Conservation (phyloP, 2,888 invertebrate species). For the Spodoptera littoralis region DNA sequence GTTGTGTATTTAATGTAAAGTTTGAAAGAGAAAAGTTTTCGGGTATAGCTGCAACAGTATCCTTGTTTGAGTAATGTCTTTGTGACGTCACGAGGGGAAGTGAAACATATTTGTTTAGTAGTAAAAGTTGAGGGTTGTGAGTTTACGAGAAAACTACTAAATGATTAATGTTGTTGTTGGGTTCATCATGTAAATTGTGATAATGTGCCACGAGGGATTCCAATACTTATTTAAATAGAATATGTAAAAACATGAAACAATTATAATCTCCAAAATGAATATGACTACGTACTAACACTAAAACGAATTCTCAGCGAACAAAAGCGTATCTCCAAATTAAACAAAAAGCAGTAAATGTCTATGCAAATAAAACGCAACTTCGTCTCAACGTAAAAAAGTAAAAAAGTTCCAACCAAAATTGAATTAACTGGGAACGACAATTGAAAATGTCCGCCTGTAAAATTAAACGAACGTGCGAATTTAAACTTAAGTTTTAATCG, state of each 20-base stretch:
- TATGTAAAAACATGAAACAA: no score
- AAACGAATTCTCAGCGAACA: conserved; percentile 8
- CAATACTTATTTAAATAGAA: no score
- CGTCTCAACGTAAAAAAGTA: conserved; percentile 54
- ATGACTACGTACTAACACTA: no score
- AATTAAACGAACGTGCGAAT: conserved; percentile 43
- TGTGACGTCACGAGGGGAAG: neutral
- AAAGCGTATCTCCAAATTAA: conserved; percentile 16
- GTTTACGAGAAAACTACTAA: no score
- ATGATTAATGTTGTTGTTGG: no score
- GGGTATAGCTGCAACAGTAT: conserved; percentile 28
- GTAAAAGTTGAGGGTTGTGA: no score
- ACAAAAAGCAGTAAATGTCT: conserved; percentile 17
- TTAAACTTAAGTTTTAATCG: conserved; percentile 53
- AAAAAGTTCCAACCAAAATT: conserved; percentile 51
- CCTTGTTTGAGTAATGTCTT: conserved; percentile 32
- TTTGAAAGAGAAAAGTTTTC: conserved; percentile 33
- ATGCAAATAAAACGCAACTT: conserved; percentile 44
- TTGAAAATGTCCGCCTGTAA: conserved; percentile 53
- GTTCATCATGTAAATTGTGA: no score
- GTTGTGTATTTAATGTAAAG: conserved; percentile 46
- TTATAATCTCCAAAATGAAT: no score
- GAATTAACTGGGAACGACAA: conserved; percentile 62
- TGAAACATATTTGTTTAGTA: neutral
- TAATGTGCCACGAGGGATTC: no score